Percentiles rank a stretch among this genome's conserved stretches.
Conservation (phyloP, 2,888 invertebrate genomes). For the Philaethria dido region DNA sequence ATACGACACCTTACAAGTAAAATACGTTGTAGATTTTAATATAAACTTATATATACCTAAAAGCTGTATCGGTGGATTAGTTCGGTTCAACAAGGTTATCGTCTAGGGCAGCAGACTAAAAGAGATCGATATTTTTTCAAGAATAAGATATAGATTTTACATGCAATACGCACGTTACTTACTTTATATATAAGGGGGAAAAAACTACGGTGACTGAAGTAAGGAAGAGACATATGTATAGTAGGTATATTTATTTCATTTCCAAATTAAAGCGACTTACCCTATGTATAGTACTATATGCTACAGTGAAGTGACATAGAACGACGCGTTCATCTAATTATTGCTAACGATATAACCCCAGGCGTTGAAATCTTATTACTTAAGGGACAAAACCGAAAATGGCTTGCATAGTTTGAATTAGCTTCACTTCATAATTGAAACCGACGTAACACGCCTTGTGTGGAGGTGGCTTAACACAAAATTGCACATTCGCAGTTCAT, state of each 20-base stretch:
- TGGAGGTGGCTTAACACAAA: slow-evolving; percentile 34
- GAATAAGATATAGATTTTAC: neutral
- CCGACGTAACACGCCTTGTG: slow-evolving; percentile 31
- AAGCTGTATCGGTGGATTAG: neutral
- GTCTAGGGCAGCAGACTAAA: slow-evolving; percentile 12
- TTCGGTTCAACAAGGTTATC: slow-evolving; percentile 15
- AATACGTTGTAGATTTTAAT: neutral
- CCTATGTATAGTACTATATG: neutral
- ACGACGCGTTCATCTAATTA: slow-evolving; percentile 27
- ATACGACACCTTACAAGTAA: slow-evolving; percentile 10
- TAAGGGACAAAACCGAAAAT: slow-evolving; percentile 21
- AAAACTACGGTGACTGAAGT: too few species aligned
- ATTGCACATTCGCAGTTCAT: slow-evolving; percentile 44
- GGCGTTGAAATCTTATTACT: neutral
- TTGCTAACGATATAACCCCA: slow-evolving; percentile 27
- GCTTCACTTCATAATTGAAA: slow-evolving; percentile 30
- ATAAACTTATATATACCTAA: neutral
- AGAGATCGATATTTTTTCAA: neutral
- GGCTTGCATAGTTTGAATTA: slow-evolving; percentile 10
- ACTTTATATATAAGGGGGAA: too few species aligned
- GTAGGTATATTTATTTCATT: neutral
- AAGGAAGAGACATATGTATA: too few species aligned
- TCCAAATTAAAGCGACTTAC: neutral
- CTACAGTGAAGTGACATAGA: slow-evolving; percentile 11
- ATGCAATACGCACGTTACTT: neutral